phyloP scores from a whole-genome alignment of 2,888 invertebrate genomes.

The Taphrorychus bicolor region DNA sequence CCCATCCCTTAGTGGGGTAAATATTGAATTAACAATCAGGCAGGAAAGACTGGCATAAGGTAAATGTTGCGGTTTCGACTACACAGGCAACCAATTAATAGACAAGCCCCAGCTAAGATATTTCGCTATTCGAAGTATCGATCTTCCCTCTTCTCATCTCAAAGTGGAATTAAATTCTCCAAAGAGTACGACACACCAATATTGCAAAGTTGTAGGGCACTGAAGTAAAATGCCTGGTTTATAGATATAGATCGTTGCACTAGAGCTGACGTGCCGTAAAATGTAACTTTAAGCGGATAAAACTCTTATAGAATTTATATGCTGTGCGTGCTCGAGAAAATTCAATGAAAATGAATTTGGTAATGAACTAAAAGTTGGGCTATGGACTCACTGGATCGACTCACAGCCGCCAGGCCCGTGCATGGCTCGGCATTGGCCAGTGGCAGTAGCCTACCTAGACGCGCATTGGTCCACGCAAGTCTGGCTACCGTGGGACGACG shows the following conservation, averaged over 20 bases:
- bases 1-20: not conserved
- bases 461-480: slow-evolving; percentile 80
- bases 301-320: not conserved
- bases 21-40: not conserved
- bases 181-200: not conserved
- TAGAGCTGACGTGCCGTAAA: not conserved
- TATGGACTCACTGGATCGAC: slow-evolving; percentile 84
- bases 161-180: not conserved
- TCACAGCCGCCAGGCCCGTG: slow-evolving; percentile 72
- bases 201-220: not conserved
- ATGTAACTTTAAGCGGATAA: not conserved
- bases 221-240: not conserved
- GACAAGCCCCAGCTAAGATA: not conserved
- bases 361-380: slow-evolving; percentile 18
- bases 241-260: not conserved
- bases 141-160: not conserved
- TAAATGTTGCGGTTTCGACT: not conserved
- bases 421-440: slow-evolving; percentile 64
- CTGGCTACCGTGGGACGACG: slow-evolving; percentile 77
- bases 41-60: not conserved
- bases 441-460: slow-evolving; percentile 65
- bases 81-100: not conserved
- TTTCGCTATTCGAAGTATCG: not conserved
- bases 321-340: not conserved
- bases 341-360: not conserved